A percentile compares a stretch with the other conserved stretches of the same genome.
Conservation (phyloP, 2,797 vertebrate genomes). For the Rhabdomys pumilio region DNA sequence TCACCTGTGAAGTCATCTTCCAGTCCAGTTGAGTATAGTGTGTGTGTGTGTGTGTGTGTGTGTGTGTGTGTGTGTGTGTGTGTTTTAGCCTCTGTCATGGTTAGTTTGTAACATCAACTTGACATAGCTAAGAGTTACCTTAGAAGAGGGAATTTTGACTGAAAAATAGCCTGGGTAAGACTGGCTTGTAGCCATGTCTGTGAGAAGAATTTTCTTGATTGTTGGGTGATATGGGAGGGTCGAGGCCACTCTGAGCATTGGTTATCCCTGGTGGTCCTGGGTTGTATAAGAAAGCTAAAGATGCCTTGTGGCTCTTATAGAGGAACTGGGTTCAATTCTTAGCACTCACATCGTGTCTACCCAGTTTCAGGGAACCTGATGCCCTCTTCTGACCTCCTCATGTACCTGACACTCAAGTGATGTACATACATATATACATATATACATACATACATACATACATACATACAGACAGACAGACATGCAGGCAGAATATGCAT, state of each 20-base stretch:
- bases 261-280: background rate
- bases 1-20: background rate
- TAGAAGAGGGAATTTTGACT: background rate
- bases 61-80: too few species aligned
- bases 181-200: background rate
- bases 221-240: background rate
- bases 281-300: background rate
- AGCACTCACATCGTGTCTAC: background rate
- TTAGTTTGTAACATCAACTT: background rate
- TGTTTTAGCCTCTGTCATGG: background rate
- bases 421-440: background rate
- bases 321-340: background rate
- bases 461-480: background rate
- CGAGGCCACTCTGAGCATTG: background rate
- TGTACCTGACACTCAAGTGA: background rate
- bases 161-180: background rate
- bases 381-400: background rate
- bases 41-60: too few species aligned
- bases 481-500: background rate
- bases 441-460: too few species aligned
- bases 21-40: background rate
- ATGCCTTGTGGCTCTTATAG: background rate
- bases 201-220: background rate
- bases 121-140: background rate
- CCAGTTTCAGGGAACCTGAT: background rate